Conservation (phyloP, 2,888 invertebrate genomes). For the Lamellibrachia columna region DNA sequence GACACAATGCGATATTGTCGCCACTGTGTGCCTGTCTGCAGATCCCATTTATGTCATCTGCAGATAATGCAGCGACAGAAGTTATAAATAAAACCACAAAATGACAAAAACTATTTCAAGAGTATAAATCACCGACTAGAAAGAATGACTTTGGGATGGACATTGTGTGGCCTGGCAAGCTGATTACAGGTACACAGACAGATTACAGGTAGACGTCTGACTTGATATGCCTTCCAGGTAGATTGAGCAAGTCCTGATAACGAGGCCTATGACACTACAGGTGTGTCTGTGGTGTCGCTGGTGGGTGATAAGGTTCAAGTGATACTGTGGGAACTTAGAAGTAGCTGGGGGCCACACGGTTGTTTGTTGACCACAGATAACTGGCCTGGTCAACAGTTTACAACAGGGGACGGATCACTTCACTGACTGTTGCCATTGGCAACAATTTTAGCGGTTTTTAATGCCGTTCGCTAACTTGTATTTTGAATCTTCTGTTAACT, state of each 20-base stretch:
- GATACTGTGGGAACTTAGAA: background rate
- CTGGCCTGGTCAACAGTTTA: background rate
- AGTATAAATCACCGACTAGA: background rate
- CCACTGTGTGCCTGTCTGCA: background rate
- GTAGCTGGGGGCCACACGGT: background rate
- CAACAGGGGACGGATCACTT: no score
- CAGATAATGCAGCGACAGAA: background rate
- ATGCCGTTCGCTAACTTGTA: no score
- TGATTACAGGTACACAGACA: background rate
- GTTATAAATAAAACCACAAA: background rate
- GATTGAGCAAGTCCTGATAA: background rate
- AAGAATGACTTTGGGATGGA: background rate
- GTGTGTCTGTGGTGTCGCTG: background rate
- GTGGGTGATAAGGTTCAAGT: background rate
- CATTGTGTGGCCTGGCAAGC: background rate
- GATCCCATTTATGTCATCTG: background rate
- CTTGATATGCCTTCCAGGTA: background rate
- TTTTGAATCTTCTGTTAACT: no score
- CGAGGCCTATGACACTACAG: background rate
- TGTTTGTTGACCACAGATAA: background rate
- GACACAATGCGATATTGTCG: no score
- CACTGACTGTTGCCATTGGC: no score
- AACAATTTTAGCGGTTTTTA: no score
- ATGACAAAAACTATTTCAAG: background rate
- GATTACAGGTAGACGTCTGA: constrained; percentile 1